These are phyloP conservation scores for Eueremaeus valkanovi DNA, from an alignment of 2,888 invertebrate species.

Conservation along the genomic window DNA sequence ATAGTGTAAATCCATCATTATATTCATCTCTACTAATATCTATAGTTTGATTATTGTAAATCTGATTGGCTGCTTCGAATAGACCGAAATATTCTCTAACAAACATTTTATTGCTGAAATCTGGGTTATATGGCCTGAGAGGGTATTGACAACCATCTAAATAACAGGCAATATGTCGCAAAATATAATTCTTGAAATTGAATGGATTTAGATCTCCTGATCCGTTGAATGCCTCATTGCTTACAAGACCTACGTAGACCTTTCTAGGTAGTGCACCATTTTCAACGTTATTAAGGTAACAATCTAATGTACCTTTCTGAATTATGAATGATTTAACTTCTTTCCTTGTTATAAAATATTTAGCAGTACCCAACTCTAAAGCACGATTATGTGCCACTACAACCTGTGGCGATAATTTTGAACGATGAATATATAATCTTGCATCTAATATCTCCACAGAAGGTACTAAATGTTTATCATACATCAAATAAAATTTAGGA, in stretches of 20 bases:
- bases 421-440: slow-evolving; percentile 46
- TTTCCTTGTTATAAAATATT: slow-evolving; percentile 46
- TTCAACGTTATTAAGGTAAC: slow-evolving; percentile 50
- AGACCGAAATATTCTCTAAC: slow-evolving; percentile 42
- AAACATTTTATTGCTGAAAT: slow-evolving; percentile 42
- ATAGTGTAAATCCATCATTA: slow-evolving; percentile 46
- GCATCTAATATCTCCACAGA: slow-evolving; percentile 46
- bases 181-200: slow-evolving; percentile 46
- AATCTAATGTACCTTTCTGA: slow-evolving; percentile 47
- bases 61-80: slow-evolving; percentile 45
- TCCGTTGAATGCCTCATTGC: slow-evolving; percentile 46
- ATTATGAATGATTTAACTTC: slow-evolving; percentile 47
- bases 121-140: slow-evolving; percentile 42
- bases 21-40: slow-evolving; percentile 42
- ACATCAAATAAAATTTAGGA: slow-evolving; percentile 40
- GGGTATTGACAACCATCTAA: slow-evolving; percentile 48
- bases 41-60: slow-evolving; percentile 44
- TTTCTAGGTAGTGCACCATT: slow-evolving; percentile 49
- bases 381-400: slow-evolving; percentile 47
- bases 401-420: slow-evolving; percentile 46
- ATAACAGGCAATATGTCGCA: slow-evolving; percentile 44
- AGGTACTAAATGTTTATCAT: not conserved
- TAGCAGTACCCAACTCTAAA: slow-evolving; percentile 44
- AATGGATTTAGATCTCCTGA: slow-evolving; percentile 46
- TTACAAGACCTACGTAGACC: slow-evolving; percentile 49